Conservation (phyloP, 2,113 vertebrate species). For the Numenius arquata region DNA sequence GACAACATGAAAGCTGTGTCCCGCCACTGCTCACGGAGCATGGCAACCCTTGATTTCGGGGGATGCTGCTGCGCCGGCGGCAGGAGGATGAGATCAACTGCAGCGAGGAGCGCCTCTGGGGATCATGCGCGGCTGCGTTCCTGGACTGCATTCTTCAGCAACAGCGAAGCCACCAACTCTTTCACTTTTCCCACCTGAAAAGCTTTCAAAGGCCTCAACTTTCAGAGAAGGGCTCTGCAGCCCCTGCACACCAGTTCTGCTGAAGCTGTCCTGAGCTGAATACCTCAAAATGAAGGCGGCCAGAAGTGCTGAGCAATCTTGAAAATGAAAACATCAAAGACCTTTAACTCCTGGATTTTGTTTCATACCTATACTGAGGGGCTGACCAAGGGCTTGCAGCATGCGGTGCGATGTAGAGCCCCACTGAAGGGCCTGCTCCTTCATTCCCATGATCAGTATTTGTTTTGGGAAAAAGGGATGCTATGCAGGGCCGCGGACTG, state of each 20-base stretch:
- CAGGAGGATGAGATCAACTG: not conserved
- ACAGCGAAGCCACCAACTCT: not conserved
- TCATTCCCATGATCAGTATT: not conserved
- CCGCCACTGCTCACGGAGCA: rapidly evolving
- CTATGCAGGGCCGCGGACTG: rapidly evolving
- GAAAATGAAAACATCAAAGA: not conserved
- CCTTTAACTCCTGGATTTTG: not conserved
- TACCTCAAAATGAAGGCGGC: not conserved
- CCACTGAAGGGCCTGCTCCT: not conserved
- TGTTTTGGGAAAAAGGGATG: not conserved
- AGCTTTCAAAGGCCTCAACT: not conserved
- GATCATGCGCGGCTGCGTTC: rapidly evolving
- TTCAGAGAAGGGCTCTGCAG: not conserved
- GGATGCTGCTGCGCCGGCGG: not conserved
- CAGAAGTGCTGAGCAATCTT: not conserved
- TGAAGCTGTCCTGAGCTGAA: not conserved
- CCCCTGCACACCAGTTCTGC: not conserved
- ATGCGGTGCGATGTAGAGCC: not conserved
- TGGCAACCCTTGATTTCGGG: rapidly evolving
- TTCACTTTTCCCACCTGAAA: not conserved
- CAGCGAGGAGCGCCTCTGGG: not conserved
- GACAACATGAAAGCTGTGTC: not conserved
- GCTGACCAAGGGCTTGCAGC: not conserved
- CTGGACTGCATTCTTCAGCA: not conserved
- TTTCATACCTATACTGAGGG: not conserved